These are phyloP conservation scores for Campoplex nolae DNA, from an alignment of 2,888 invertebrate genomes.

Conservation along the genomic window DNA sequence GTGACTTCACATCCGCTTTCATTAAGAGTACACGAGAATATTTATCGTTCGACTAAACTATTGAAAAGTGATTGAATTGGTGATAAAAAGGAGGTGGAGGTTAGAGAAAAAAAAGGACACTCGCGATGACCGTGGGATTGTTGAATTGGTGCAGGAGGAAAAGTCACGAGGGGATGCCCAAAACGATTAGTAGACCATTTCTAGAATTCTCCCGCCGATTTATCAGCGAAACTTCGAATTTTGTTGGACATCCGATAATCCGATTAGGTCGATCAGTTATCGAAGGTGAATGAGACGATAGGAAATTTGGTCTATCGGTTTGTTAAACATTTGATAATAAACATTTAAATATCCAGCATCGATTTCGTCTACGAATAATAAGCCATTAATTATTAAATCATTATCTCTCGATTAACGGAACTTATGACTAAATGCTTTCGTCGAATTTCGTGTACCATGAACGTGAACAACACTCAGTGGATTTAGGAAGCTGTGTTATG, in stretches of 20 bases:
- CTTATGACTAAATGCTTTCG: not conserved
- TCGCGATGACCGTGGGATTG: conserved; percentile 10
- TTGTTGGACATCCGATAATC: not conserved
- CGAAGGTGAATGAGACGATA: conserved; percentile 18
- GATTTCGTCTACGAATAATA: not conserved
- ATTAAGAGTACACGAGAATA: not conserved
- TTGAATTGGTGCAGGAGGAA: conserved; percentile 8
- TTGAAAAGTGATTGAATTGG: conserved; percentile 42
- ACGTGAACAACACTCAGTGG: conserved; percentile 50
- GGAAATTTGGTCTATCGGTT: not conserved
- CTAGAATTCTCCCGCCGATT: conserved; percentile 60
- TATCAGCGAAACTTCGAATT: not conserved
- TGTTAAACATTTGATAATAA: not conserved
- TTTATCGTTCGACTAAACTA: not conserved
- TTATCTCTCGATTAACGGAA: not conserved
- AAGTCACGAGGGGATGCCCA: conserved; percentile 8
- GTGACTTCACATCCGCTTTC: not conserved
- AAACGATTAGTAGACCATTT: conserved; percentile 27
- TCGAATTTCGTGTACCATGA: conserved; percentile 9
- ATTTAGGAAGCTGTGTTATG: conserved; percentile 50
- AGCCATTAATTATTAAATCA: not conserved
- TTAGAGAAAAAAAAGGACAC: conserved; percentile 2
- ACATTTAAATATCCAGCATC: not conserved
- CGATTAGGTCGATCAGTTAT: not conserved
- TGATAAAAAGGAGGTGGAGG: conserved; percentile 42